Percentiles rank a stretch among this genome's conserved stretches.
Conservation (phyloP, 1,140 invertebrate genomes). For the Zaprionus taronus region DNA sequence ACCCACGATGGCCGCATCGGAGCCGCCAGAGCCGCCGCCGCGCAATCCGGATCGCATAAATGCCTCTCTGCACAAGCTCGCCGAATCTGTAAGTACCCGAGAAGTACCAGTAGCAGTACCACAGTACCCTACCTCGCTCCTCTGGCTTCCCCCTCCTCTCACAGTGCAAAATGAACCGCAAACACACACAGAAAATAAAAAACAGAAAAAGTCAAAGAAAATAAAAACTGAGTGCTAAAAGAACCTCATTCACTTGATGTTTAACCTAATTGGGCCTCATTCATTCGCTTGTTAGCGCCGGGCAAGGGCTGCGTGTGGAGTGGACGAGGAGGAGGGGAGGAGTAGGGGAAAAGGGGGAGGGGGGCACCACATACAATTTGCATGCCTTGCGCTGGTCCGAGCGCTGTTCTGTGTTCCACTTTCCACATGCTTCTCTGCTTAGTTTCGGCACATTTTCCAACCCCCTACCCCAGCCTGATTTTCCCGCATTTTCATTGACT, state of each 20-base stretch:
- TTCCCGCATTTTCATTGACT: constrained; percentile 57
- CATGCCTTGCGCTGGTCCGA: constrained; percentile 43
- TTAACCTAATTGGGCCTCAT: constrained; percentile 73
- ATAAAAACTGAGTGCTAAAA: constrained; percentile 6
- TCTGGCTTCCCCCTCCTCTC: background rate
- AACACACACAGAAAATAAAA: background rate
- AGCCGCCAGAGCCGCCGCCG: constrained; percentile 84
- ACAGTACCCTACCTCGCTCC: background rate
- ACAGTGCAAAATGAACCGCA: constrained; percentile 20
- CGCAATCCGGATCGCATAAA: constrained; percentile 84
- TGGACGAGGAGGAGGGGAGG: background rate
- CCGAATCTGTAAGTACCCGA: constrained; percentile 83
- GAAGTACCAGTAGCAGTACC: constrained; percentile 26
- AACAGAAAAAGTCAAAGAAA: constrained; percentile 18
- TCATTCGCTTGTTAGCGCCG: constrained; percentile 61
- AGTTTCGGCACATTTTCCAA: constrained; percentile 44
- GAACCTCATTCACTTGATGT: constrained; percentile 63
- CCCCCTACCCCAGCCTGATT: background rate
- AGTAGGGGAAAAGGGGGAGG: background rate
- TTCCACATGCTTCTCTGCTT: constrained; percentile 45
- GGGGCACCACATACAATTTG: constrained; percentile 41
- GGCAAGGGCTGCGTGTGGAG: constrained; percentile 2
- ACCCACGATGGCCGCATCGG: constrained; percentile 84
- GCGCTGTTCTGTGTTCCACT: constrained; percentile 41
- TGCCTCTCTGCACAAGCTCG: constrained; percentile 83